Conservation (phyloP, 2,888 invertebrate species). For the Stenodema calcarata region DNA sequence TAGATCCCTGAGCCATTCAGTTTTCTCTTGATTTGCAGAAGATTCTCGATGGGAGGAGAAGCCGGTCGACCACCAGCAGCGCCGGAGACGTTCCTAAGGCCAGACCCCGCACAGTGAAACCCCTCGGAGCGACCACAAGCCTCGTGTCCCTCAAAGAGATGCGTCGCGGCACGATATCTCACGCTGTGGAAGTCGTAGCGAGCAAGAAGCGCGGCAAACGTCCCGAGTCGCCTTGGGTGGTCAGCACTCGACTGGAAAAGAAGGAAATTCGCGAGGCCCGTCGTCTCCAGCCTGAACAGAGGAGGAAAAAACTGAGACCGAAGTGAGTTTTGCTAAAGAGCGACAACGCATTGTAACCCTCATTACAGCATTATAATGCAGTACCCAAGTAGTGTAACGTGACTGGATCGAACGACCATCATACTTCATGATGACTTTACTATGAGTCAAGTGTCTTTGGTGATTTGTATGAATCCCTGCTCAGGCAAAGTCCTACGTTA, state of each 20-base stretch:
- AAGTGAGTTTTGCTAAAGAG: constrained; percentile 34
- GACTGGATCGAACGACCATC: neutral
- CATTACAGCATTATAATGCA: neutral
- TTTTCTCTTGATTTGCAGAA: neutral
- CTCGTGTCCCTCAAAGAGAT: neutral
- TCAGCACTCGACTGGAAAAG: constrained; percentile 26
- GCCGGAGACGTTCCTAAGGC: neutral
- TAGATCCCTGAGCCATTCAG: neutral
- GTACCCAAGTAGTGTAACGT: neutral
- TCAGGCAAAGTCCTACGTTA: neutral
- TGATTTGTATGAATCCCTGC: neutral
- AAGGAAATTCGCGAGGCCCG: constrained; percentile 36
- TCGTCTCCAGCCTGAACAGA: constrained; percentile 36
- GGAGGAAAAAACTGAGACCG: constrained; percentile 38
- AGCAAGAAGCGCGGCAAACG: constrained; percentile 41
- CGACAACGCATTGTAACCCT: neutral
- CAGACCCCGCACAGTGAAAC: constrained; percentile 2
- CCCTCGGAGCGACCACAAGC: neutral
- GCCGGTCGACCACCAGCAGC: constrained; percentile 17
- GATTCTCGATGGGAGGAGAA: neutral
- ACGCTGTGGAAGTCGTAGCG: constrained; percentile 23
- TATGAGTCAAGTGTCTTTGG: neutral
- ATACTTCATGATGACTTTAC: neutral
- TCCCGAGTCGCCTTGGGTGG: constrained; percentile 28
- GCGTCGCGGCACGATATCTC: neutral